Conservation (phyloP, 1,140 invertebrate genomes). For the Pemphigus obesinymphae region DNA sequence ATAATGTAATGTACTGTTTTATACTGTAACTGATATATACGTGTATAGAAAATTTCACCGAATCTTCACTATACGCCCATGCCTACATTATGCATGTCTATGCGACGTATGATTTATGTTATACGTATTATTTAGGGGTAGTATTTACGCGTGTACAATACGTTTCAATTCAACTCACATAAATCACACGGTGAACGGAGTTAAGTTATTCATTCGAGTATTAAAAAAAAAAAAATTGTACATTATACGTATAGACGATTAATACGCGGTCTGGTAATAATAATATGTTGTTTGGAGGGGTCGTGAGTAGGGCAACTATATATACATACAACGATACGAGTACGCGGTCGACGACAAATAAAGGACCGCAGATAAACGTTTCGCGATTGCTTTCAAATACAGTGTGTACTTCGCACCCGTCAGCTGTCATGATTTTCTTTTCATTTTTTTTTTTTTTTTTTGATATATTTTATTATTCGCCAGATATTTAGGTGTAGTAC, state of each 20-base stretch:
- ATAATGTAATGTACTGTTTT: too few species aligned
- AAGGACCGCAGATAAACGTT: conserved; percentile 20
- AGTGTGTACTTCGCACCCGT: not conserved
- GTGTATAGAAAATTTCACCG: too few species aligned
- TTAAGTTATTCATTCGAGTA: not conserved
- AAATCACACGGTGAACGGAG: not conserved
- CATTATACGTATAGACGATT: not conserved
- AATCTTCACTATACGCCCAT: too few species aligned
- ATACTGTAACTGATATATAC: too few species aligned
- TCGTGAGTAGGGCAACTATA: not conserved
- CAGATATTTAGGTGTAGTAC: too few species aligned
- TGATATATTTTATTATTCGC: not conserved
- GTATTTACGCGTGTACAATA: too few species aligned
- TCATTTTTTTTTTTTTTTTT: not conserved
- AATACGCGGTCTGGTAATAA: not conserved
- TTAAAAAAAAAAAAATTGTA: not conserved
- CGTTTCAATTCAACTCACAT: too few species aligned
- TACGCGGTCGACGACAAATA: not conserved
- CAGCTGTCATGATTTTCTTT: conserved; percentile 24
- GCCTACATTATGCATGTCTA: too few species aligned
- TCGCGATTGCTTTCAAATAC: not conserved
- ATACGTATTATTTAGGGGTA: too few species aligned
- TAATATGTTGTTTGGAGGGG: not conserved
- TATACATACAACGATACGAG: not conserved
- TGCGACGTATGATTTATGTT: too few species aligned